phyloP scores from a whole-genome alignment of 2,888 invertebrate genomes.

The Drosophila atripex region DNA sequence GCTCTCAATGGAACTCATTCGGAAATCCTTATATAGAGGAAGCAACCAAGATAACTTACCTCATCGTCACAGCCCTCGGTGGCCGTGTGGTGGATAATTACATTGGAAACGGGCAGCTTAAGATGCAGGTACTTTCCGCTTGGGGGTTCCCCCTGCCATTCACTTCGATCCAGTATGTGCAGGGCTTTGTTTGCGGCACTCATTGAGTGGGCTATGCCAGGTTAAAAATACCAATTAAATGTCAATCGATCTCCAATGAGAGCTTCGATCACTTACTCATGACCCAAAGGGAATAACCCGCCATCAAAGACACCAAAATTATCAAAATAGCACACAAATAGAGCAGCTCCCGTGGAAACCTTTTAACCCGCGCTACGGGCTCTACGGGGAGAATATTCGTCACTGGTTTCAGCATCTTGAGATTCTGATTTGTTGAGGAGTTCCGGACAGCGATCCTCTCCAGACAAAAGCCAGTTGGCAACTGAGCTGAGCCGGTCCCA shows the following conservation, averaged over 20 bases:
- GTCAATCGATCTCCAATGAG: background rate
- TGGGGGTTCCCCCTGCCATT: constrained; percentile 71
- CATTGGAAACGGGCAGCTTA: constrained; percentile 52
- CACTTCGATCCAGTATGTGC: constrained; percentile 70
- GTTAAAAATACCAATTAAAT: constrained; percentile 2
- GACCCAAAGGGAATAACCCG: constrained; percentile 57
- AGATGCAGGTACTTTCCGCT: constrained; percentile 34
- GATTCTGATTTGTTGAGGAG: background rate
- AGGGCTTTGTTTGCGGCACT: constrained; percentile 26
- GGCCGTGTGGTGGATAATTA: constrained; percentile 68
- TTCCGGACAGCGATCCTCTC: constrained; percentile 33
- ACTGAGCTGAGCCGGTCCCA: constrained; percentile 44
- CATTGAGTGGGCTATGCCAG: constrained; percentile 13
- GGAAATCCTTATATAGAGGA: too few species aligned
- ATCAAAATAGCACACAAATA: constrained; percentile 52
- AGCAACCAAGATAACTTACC: constrained; percentile 37
- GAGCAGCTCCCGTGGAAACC: constrained; percentile 42
- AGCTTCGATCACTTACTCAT: constrained; percentile 43
- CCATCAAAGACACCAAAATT: constrained; percentile 45
- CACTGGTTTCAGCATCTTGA: constrained; percentile 29
- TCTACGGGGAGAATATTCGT: constrained; percentile 6
- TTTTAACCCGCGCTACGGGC: constrained; percentile 6
- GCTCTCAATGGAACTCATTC: too few species aligned
- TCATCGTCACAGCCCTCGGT: constrained; percentile 65
- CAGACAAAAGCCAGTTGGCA: constrained; percentile 45